Evolutionary conservation across 2,888 invertebrate species (phyloP), one percentile per base, ranked within the genome.

Genomic region (Dasysyrphus albostriatus): DNA sequence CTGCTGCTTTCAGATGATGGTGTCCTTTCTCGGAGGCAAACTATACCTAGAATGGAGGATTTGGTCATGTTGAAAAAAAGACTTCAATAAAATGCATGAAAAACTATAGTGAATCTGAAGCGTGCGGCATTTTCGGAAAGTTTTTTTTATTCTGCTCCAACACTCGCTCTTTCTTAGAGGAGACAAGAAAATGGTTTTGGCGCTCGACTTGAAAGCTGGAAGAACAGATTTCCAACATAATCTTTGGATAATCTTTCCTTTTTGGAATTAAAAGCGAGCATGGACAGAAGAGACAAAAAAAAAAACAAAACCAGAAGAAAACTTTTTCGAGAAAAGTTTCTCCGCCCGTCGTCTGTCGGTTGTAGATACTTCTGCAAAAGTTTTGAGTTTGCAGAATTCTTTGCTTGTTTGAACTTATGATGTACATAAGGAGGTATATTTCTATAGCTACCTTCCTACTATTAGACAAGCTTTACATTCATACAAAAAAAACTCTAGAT

Each of bases 211-310:
- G 42, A 32, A 67, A 58, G 39, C 69, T 80, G 39, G 10, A 51
- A 67, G 75, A 63, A 77, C 73, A 77, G 81, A 76, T 69, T 77
- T 44, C 59, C 63, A 79, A 82, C 83, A 79, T 83, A 78, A 83
- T 83, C 83, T 87, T 83, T 83, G 47, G 78, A 79, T 82, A 83
- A 83, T 87, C 82, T 87, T 78, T 72, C 75, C 56, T 69, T 47
- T 69, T 49, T 74, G 74, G 63, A 79, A 61, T 76, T 65, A 70
- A 72, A 67, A 58, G 51, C 14, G 39, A 65, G 9, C 32, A 65
- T 42, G 24, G n/a, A 61, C 14, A 42, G 9, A 29, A 59, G 6
- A 16, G n/a, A 19, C 44, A 44, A 49, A 32, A 24, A 34, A 39
- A 49, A 32, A 10, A n/a, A 63, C 9, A 47, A n/a, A 47, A 65